Evolutionary conservation across 2,797 vertebrate genomes (phyloP).

Genomic region (Crocidura indochinensis): DNA sequence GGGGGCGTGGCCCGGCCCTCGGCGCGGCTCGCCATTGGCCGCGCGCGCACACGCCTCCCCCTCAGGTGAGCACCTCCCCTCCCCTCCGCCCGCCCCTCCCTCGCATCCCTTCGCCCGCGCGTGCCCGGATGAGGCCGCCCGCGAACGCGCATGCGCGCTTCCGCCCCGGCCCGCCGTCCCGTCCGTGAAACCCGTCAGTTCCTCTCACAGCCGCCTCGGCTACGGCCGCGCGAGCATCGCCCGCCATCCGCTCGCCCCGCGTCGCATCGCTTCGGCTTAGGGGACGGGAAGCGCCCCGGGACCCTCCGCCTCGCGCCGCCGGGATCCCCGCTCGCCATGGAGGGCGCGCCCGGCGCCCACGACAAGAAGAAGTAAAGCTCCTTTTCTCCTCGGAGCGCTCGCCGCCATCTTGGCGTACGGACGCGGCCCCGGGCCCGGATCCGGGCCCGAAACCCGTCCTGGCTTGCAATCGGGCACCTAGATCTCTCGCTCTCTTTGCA

Average conservation of each 20-base stretch:
- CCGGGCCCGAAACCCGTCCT: too few relatives aligned
- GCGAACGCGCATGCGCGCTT: slow-evolving; percentile 78
- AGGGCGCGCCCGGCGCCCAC: slow-evolving; percentile 93
- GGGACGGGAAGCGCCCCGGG: too few relatives aligned
- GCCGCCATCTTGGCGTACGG: too few relatives aligned
- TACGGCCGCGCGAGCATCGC: slow-evolving; percentile 72
- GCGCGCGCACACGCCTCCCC: slow-evolving; percentile 82
- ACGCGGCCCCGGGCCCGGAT: too few relatives aligned
- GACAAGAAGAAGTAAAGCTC: slow-evolving; percentile 97
- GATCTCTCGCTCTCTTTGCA: too few relatives aligned
- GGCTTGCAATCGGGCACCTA: too few relatives aligned
- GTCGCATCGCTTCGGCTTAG: too few relatives aligned
- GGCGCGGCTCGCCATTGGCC: slow-evolving; percentile 83
- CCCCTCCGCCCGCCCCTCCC: neutral
- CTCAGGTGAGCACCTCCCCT: slow-evolving; percentile 84
- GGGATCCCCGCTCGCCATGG: slow-evolving; percentile 90
- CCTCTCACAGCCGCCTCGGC: slow-evolving; percentile 70
- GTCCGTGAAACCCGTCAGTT: neutral
- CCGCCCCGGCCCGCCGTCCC: slow-evolving; percentile 38
- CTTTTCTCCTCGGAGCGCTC: too few relatives aligned
- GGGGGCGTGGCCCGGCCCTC: slow-evolving; percentile 82
- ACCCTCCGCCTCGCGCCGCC: slow-evolving; percentile 61
- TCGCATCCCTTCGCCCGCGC: slow-evolving; percentile 40
- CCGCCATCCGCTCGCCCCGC: neutral
- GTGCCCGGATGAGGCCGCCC: slow-evolving; percentile 1